A percentile compares a stretch with the other conserved stretches of the same genome.
Evolutionary conservation across 2,797 vertebrate species (phyloP).

Genomic region (Tragopan temminckii): DNA sequence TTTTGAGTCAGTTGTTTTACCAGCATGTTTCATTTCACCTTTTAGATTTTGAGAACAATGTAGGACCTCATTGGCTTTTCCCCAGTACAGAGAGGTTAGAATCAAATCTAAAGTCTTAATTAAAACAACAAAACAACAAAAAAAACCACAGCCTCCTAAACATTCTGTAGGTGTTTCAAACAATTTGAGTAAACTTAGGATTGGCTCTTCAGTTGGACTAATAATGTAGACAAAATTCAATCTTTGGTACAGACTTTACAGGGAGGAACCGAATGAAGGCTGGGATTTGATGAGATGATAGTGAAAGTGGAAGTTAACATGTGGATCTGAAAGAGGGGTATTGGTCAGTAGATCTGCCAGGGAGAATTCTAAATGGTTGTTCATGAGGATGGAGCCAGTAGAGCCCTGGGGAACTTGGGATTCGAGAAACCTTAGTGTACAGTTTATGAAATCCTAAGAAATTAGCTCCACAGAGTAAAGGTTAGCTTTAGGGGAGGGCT

Average conservation of each 20-base stretch:
- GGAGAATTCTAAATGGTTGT: neutral
- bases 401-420: neutral
- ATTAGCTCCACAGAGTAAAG: neutral
- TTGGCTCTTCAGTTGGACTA: neutral
- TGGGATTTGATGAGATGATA: neutral
- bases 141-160: neutral
- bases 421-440: neutral
- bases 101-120: neutral
- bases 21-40: neutral
- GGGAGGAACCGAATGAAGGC: neutral
- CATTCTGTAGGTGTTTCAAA: neutral
- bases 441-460: neutral
- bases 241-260: neutral
- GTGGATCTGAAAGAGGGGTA: neutral
- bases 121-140: neutral
- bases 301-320: neutral
- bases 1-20: neutral
- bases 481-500: neutral
- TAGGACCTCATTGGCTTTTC: neutral
- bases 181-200: neutral
- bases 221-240: neutral
- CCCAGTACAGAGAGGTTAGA: neutral
- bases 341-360: neutral
- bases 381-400: neutral
- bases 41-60: neutral